Evolutionary conservation across 2,113 vertebrate species (phyloP).

Genomic region (Cygnus atratus): DNA sequence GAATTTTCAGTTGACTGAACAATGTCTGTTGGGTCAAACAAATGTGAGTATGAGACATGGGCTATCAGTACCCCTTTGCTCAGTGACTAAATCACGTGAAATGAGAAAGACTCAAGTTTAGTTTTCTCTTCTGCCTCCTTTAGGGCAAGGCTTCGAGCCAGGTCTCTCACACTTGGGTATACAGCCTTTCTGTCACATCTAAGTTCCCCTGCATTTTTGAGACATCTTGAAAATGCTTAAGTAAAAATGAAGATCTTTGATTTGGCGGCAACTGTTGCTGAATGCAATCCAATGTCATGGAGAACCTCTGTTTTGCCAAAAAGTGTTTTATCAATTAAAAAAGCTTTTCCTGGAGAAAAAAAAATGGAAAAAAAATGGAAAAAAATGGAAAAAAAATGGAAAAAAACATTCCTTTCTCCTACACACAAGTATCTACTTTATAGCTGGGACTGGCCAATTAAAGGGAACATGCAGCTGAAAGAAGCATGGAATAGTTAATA

Average conservation of each 20-base stretch:
- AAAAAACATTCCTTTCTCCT: neutral
- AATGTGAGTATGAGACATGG: neutral
- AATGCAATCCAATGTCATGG: neutral
- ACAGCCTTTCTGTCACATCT: neutral
- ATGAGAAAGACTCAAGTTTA: neutral
- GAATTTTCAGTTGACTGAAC: neutral
- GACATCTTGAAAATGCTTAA: neutral
- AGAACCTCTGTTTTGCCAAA: neutral
- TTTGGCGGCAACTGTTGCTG: neutral
- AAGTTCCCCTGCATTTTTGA: neutral
- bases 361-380: neutral
- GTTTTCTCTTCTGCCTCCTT: neutral
- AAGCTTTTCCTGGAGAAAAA: neutral
- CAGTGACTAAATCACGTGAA: neutral
- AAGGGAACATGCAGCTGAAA: neutral
- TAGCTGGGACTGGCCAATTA: neutral
- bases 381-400: neutral
- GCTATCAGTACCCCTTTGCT: neutral
- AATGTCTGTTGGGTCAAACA: neutral
- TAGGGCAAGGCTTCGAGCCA: neutral
- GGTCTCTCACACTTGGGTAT: neutral
- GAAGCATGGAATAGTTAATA: neutral
- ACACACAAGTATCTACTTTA: neutral
- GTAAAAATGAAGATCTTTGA: neutral
- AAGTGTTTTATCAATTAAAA: neutral